Evolutionary conservation across 2,888 invertebrate genomes (phyloP).

Genomic region (Ornithoptera priamus): DNA sequence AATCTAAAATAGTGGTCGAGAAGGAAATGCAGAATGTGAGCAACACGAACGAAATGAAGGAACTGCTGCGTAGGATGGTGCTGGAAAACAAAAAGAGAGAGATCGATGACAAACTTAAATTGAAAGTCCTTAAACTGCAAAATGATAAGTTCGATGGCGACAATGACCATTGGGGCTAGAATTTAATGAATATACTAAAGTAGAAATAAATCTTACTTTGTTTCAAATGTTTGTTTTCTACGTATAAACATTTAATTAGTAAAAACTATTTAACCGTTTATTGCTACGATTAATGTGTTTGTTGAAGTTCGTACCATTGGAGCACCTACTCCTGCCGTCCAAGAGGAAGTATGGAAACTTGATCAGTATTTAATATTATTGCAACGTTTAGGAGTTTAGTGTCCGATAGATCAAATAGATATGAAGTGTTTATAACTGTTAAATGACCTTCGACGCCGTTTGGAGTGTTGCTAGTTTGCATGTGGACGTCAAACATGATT

Average conservation of each 20-base stretch:
- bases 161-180: constrained; percentile 31
- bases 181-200: background rate
- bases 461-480: constrained; percentile 8
- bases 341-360: too few relatives aligned
- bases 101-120: constrained; percentile 48
- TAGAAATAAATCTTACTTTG: too few relatives aligned
- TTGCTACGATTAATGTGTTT: too few relatives aligned
- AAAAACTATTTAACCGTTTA: too few relatives aligned
- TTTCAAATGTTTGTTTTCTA: too few relatives aligned
- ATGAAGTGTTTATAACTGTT: constrained; percentile 18
- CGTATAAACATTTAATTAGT: too few relatives aligned
- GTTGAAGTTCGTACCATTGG: too few relatives aligned
- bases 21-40: constrained; percentile 23
- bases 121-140: constrained; percentile 46
- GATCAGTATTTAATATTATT: too few relatives aligned
- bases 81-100: constrained; percentile 41
- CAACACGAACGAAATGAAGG: constrained; percentile 49
- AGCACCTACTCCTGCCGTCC: too few relatives aligned
- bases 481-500: constrained; percentile 22
- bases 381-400: too few relatives aligned
- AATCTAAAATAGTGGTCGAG: constrained; percentile 26
- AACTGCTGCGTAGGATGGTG: constrained; percentile 54
- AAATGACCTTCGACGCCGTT: constrained; percentile 15
- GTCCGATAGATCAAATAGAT: background rate
- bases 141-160: constrained; percentile 36